phyloP scores from a whole-genome alignment of 2,113 vertebrate genomes.

The Mesitornis unicolor region DNA sequence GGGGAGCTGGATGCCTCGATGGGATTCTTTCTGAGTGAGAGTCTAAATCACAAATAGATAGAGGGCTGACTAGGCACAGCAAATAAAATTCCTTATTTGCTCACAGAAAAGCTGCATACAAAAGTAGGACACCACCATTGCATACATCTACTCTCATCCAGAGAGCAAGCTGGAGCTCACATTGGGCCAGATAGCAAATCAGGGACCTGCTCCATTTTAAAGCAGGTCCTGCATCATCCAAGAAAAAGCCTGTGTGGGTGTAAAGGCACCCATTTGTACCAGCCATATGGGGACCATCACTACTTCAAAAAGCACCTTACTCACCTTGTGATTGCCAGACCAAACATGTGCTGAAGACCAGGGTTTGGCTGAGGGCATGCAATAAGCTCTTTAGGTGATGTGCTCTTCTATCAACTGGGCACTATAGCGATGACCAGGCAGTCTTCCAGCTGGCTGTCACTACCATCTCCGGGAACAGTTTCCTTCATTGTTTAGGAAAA shows the following conservation, averaged over 20 bases:
- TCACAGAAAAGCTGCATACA: conserved; percentile 19
- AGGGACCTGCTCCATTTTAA: neutral
- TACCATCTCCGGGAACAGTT: neutral
- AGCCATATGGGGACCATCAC: neutral
- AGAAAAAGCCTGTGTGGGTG: neutral
- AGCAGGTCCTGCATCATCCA: neutral
- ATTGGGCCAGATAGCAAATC: neutral
- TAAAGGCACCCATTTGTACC: neutral
- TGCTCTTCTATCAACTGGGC: neutral
- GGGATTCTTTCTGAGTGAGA: conserved; percentile 42
- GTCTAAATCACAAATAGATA: conserved; percentile 36
- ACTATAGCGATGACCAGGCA: neutral
- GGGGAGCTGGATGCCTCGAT: neutral
- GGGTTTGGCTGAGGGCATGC: neutral
- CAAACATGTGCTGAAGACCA: accelerated
- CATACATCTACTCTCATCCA: neutral
- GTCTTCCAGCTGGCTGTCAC: neutral
- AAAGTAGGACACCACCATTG: neutral
- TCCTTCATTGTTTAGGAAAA: neutral
- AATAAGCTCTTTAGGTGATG: neutral
- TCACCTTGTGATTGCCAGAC: accelerated
- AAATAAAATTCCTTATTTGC: conserved; percentile 54
- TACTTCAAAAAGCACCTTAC: neutral
- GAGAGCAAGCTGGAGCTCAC: neutral
- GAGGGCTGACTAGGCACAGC: neutral